Base-by-base conservation (phyloP, 1,140 invertebrate genomes). In the Stegodyphus dumicola region DNA sequence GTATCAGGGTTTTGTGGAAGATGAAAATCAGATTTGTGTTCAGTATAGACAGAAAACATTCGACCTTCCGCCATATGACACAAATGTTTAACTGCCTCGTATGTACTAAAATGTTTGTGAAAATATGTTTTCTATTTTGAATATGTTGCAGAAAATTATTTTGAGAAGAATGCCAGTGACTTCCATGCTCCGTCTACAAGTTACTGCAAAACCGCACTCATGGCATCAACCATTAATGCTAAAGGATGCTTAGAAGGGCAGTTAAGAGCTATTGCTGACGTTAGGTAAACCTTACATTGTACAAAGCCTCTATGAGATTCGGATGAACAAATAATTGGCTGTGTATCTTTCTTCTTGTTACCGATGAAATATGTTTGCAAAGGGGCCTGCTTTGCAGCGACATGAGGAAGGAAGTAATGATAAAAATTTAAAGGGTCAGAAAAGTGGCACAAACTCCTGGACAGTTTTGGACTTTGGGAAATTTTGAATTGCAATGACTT, bases 51-150 rank as follows among this genome's bases (percentile, higher is more conserved):
- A 17, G 2, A 5, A 49, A 77, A 77, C 7, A 15, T 10, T n/a
- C 56, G 11, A 33, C 54, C 33, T 49, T 52, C n/a, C 11, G 65
- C 5, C n/a, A 77, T 33, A 33, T 33, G 33, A 33, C 33, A 3
- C 1, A 33, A 33, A 33, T 33, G 33, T 33, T 1, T 33, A 33
- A 33, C 33, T 33, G 33, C 33, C 33, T 33, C 3, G 33, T 33
- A 33, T 33, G 33, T 33, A 3, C 6, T 49, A 7, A 92, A 76
- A 0, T 92, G 85, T 88, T 93, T 91, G 6, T 90, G 73, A 80
- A 91, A 90, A 88, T 90, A 92, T 0, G 90, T 88, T 9, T 87
- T 88, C 66, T 91, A 91, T 54, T 90, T 89, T 13, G 84, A 69
- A 87, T 79, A 7, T 4, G 48, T 7, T 18, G 17, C 6, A 54